Percentiles rank a stretch among this genome's conserved stretches.
phyloP scores from a whole-genome alignment of 2,113 vertebrate species.

The Illadopsis cleaveri region DNA sequence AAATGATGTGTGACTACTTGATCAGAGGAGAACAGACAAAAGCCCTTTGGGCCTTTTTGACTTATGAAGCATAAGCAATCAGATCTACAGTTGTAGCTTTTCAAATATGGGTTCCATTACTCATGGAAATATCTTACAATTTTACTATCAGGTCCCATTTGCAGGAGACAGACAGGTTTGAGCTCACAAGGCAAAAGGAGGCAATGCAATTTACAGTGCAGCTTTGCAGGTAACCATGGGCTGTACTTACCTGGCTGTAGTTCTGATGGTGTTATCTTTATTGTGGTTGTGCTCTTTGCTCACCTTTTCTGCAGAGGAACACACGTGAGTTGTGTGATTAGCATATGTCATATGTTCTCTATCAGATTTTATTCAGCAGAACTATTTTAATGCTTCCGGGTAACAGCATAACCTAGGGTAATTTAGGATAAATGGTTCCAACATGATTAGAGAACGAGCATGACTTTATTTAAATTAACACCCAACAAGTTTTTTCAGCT shows the following conservation, averaged over 20 bases:
- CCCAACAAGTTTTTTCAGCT: not conserved
- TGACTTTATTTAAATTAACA: not conserved
- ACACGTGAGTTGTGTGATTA: not conserved
- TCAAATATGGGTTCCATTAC: not conserved
- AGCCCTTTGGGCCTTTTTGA: not conserved
- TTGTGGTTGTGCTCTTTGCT: slow-evolving; percentile 96
- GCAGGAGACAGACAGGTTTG: not conserved
- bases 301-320: slow-evolving; percentile 89
- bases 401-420: not conserved
- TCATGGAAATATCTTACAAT: not conserved
- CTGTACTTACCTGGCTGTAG: slow-evolving; percentile 86
- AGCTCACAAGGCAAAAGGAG: not conserved
- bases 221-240: not conserved
- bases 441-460: not conserved
- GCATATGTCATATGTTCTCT: not conserved
- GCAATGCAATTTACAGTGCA: not conserved
- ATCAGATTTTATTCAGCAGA: not conserved
- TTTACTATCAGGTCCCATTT: not conserved
- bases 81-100: not conserved
- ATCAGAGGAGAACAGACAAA: not conserved
- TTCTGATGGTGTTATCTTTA: slow-evolving; percentile 87
- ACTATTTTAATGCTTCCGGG: not conserved
- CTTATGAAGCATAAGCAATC: not conserved
- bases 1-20: not conserved
- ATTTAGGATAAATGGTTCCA: not conserved